Base-by-base conservation (phyloP, 1,140 invertebrate genomes). In the Drosophila gunungcola region DNA sequence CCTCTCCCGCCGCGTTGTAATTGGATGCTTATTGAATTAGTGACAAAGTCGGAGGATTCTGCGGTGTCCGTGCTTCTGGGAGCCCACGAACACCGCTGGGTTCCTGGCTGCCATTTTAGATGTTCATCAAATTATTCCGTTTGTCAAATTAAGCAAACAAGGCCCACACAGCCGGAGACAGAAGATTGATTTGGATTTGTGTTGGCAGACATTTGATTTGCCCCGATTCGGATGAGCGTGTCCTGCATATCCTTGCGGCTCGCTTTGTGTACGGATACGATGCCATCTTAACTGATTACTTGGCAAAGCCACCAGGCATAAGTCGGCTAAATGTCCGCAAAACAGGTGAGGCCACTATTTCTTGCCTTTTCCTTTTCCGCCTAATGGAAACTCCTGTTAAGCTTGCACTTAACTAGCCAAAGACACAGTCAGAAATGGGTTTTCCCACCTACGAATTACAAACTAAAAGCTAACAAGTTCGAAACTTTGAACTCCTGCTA, bases 111-210 rank as follows among this genome's bases (percentile, higher is more conserved):
- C 67, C 83, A 88, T 88, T 75, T 88, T 88, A 83, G 77, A 90
- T 89, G 78, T 84, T 84, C 78, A 89, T 89, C 84, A 89, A 89
- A 89, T 89, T 89, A 89, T 89, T 80, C 62, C 84, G 81, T 89
- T 89, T 89, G 84, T 89, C 84, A 89, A 89, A 89, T 89, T 89
- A 89, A 84, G 84, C 85, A 89, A 89, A 89, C 84, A 89, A 82
- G 73, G 51, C 55, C 61, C 69, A 75, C 63, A 49, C 52, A 77
- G 63, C 41, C 46, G 39, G 45, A 73, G 58, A 57, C 61, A 48
- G 58, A 69, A 89, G 84, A 89, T 88, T 88, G 84, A 88, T 89
- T 83, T 76, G 79, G 72, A 83, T 77, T 54, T 78, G 74, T 68
- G 48, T 62, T 75, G 70, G 49, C 77, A 78, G 68, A 64, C 73